Percentiles rank a stretch among this genome's conserved stretches.
Evolutionary conservation across 2,113 vertebrate species (phyloP).

Genomic region (Arenaria interpres): DNA sequence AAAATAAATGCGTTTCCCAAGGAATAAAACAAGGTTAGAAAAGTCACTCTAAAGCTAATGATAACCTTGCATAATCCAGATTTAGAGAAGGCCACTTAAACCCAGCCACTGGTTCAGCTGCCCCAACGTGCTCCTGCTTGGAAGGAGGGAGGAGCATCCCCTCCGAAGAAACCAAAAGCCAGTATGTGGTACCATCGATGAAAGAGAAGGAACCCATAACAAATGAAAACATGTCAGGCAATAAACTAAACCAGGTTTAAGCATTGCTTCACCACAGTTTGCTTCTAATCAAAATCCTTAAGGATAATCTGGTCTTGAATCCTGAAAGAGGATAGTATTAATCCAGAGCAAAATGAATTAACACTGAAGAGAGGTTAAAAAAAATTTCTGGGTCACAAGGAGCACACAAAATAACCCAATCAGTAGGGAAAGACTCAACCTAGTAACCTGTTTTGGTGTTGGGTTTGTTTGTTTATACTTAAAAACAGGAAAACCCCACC

Average conservation of each 20-base stretch:
- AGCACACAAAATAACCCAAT: not conserved
- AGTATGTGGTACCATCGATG: accelerated
- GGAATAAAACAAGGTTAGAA: not conserved
- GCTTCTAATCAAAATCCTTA: not conserved
- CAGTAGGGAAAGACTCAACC: not conserved
- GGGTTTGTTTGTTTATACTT: not conserved
- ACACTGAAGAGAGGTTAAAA: not conserved
- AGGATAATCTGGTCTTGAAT: slow-evolving; percentile 8
- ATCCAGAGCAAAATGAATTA: slow-evolving; percentile 29
- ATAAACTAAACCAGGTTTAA: not conserved
- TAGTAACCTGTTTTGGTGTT: not conserved
- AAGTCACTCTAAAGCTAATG: not conserved
- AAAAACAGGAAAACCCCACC: no score
- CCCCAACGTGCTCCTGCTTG: not conserved
- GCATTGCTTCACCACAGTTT: not conserved
- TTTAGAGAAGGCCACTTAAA: not conserved
- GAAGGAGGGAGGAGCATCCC: not conserved
- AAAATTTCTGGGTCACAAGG: not conserved
- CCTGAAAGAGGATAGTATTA: slow-evolving; percentile 24
- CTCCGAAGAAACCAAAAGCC: no score
- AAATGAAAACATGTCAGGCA: not conserved
- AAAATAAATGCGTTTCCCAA: not conserved
- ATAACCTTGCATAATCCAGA: not conserved
- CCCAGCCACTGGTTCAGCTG: not conserved
- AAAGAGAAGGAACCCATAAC: not conserved